These are phyloP conservation scores for Bufo bufo DNA, from an alignment of 2,113 vertebrate genomes.

Conservation along the genomic window DNA sequence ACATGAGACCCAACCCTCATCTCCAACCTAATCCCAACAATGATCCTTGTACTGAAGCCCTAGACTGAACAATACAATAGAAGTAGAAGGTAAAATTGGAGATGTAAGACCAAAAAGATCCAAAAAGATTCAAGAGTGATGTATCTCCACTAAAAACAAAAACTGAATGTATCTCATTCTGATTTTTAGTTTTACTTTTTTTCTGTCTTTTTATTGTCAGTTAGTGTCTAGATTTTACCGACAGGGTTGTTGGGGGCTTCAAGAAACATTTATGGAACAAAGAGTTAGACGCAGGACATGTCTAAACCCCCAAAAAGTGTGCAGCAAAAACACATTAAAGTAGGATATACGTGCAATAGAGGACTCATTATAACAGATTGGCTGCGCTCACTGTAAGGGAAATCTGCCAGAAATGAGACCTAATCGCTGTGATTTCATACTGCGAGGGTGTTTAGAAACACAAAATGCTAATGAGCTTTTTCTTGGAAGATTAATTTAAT, in stretches of 20 bases:
- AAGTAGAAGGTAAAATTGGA: too few relatives aligned
- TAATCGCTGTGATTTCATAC: background rate
- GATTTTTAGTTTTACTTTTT: background rate
- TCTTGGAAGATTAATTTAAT: slow-evolving; percentile 47
- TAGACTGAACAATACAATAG: too few relatives aligned
- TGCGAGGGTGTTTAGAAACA: slow-evolving; percentile 17
- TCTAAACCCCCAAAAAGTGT: background rate
- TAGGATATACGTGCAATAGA: background rate
- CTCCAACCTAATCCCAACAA: too few relatives aligned
- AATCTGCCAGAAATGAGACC: background rate
- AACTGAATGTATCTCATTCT: too few relatives aligned
- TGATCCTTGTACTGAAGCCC: too few relatives aligned
- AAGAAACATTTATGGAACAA: background rate
- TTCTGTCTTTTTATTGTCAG: background rate
- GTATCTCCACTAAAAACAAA: too few relatives aligned
- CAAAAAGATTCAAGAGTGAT: background rate
- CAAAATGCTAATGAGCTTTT: slow-evolving; percentile 48
- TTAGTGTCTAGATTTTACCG: background rate
- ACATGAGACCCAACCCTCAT: too few relatives aligned
- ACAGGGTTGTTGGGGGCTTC: background rate
- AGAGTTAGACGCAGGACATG: background rate
- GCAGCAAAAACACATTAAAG: background rate
- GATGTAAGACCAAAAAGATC: background rate
- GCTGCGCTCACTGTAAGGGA: background rate
- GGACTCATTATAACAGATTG: slow-evolving; percentile 12